phyloP scores from a whole-genome alignment of 2,888 invertebrate species.

The Sympetrum striolatum region DNA sequence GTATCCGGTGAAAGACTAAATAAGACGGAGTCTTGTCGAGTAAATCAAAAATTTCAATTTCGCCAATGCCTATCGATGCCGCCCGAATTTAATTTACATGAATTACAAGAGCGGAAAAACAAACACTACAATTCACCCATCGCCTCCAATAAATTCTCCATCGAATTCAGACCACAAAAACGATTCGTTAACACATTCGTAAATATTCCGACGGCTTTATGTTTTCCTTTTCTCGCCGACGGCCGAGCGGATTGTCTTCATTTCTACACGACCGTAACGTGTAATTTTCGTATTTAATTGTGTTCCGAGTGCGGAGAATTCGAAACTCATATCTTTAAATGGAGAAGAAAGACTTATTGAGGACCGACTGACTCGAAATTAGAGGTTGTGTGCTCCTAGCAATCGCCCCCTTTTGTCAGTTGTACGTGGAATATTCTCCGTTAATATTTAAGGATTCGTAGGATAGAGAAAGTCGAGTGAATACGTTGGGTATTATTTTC shows the following conservation, averaged over 20 bases:
- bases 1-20: too few species aligned
- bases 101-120: not conserved
- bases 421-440: not conserved
- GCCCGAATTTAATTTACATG: not conserved
- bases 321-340: constrained; percentile 21
- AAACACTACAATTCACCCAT: not conserved
- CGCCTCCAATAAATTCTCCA: not conserved
- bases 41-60: not conserved
- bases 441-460: constrained; percentile 5
- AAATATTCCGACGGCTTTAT: not conserved
- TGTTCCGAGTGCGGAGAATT: constrained; percentile 2
- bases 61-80: not conserved
- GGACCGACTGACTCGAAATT: constrained; percentile 14
- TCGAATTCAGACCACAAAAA: not conserved
- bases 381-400: constrained; percentile 3
- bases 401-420: not conserved
- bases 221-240: not conserved
- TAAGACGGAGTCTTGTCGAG: not conserved
- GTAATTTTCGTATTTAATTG: constrained; percentile 19
- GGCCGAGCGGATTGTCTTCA: not conserved
- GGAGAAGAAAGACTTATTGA: constrained; percentile 27
- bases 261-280: not conserved
- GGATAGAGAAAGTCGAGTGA: constrained; percentile 24
- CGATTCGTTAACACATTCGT: not conserved
- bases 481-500: not conserved